Base-by-base conservation (phyloP, 2,888 invertebrate species). In the Sceliomorpha sp. region DNA sequence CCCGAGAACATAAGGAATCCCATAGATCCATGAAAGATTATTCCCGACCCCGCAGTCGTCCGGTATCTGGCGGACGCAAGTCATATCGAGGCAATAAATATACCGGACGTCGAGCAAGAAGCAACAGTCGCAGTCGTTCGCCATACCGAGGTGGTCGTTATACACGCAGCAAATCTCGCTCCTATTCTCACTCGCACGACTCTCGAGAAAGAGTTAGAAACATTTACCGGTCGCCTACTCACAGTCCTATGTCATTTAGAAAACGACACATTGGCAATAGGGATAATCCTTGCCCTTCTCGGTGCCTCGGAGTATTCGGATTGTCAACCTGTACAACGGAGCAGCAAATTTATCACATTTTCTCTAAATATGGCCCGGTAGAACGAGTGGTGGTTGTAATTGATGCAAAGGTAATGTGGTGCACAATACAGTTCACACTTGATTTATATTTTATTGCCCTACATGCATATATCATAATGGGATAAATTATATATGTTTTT, bases 231-330 rank as follows among this genome's bases (percentile, higher is more conserved):
- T 90, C 91, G 55, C 92, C 92, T 88, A 93, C 94, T 66, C 92
- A 93, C 83, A 95, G 95, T 84, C 95, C 96, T 14, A 94, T 95
- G 94, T 95, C 96, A 26, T 93, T 92, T 73, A 91, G 96, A 67
- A 91, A 94, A 76, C 90, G 96, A 36, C 95, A 96, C 87, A 89
- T 91, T 68, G 94, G 95, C 71, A 95, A 94, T 84, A 90, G 95
- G 88, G 96, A 97, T 80, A 94, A 96, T 85, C 98, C 98, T 0
- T 93, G 94, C 69, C 95, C 96, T 1, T 95, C 94, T 39, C 91
- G 96, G 50, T 98, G 98, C 85, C 91, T 99, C 42, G 99, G 99
- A 10, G 94, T 99, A 7, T 99, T 99, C 88, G 98, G 98, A 1
- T 90, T 99, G 56, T 98, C 96, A 84, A 92, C 97, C 51, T 94